Base-by-base conservation (phyloP, 2,888 invertebrate species). In the Drosophila sordidapex region DNA sequence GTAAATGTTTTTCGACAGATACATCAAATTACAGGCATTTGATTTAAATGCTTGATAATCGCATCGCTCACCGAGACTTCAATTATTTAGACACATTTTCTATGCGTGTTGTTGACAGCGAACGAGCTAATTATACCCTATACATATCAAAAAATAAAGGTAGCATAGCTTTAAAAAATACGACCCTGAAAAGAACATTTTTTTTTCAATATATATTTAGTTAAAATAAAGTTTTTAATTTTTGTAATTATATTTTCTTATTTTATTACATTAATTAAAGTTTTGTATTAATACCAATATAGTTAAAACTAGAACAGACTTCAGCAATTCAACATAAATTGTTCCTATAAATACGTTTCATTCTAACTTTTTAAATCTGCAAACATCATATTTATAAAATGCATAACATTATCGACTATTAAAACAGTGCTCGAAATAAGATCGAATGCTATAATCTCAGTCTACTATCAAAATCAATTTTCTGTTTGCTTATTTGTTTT, bases 21-120 rank as follows among this genome's bases (percentile, higher is more conserved):
- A 36, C 58, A 71, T 67, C 74, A 83, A 89, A 84, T 87, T 77
- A 80, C 82, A 75, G 69, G 66, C 74, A 82, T 84, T 89, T 70
- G 58, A 83, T 71, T 85, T 86, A 74, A 84, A 81, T 79, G 70
- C 59, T 58, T 79, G 31, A 54, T 87, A 86, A 85, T 81, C 73
- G 59, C 51, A 57, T 59, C 33, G 43, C 68, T 66, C 53, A 60
- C 33, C 57, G 31, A 69, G 63, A 65, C 21, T 49, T 82, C 65
- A 71, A 86, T 87, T 75, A 87, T 83, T 83, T 71, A 80, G 48
- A 21, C n/a, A 53, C 58, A 69, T 59, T 70, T 68, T 48, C 40
- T 63, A 65, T 84, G 81, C 85, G 77, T 87, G 84, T 81, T 84
- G 72, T 77, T 77, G 57, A 72, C 74, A 57, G 57, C 59, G 36